Evolutionary conservation across 2,797 vertebrate species (phyloP).

Genomic region (Phataginus tetradactyla): DNA sequence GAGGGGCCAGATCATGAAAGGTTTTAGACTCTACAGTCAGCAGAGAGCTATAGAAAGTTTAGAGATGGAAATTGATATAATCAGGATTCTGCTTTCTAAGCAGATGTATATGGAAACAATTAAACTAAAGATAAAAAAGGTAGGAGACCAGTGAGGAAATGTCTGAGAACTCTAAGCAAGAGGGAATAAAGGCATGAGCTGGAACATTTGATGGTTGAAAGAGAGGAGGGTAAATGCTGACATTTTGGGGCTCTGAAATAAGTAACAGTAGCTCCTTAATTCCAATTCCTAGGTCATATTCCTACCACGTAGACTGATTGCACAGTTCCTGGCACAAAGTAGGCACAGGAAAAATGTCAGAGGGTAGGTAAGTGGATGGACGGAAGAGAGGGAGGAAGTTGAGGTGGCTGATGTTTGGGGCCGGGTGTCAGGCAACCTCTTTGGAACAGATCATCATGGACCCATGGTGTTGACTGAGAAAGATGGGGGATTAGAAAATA

Average conservation of each 20-base stretch:
- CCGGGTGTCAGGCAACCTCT: neutral
- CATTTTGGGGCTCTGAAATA: neutral
- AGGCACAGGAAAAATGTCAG: neutral
- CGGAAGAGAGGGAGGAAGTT: neutral
- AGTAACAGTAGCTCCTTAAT: neutral
- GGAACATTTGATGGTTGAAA: neutral
- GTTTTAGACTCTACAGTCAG: neutral
- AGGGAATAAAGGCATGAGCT: neutral
- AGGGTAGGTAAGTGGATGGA: neutral
- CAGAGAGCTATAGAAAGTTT: neutral
- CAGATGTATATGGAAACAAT: neutral
- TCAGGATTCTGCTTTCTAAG: conserved; percentile 18
- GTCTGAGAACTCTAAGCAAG: neutral
- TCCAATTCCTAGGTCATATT: neutral
- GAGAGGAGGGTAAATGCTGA: neutral
- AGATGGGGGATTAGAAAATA: neutral
- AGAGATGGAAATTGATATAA: neutral
- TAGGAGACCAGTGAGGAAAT: neutral
- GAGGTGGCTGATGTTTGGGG: neutral
- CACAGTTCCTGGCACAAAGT: neutral
- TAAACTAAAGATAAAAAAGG: neutral
- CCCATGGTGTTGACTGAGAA: neutral
- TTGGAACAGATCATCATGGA: neutral
- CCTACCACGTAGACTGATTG: neutral
- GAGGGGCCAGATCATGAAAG: neutral